Percentiles rank a stretch among this genome's conserved stretches.
phyloP scores from a whole-genome alignment of 2,888 invertebrate genomes.

The Lypha dubia region DNA sequence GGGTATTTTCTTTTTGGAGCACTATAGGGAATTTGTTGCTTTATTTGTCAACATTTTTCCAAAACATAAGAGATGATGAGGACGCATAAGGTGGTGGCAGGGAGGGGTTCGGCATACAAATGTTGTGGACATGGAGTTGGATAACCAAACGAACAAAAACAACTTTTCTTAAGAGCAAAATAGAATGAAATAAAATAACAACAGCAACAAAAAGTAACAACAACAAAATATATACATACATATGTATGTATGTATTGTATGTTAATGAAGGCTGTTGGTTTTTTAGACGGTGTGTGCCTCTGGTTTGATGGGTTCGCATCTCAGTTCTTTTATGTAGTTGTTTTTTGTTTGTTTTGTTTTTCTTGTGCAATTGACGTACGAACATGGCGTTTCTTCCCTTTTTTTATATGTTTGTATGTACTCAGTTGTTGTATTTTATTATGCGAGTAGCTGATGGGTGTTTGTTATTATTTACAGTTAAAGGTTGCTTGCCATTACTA shows the following conservation, averaged over 20 bases:
- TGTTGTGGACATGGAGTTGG: constrained; percentile 33
- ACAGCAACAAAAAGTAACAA: constrained; percentile 43
- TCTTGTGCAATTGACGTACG: constrained; percentile 63
- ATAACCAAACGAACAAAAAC: constrained; percentile 13
- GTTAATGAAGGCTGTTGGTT: constrained; percentile 69
- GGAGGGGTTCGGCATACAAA: constrained; percentile 1
- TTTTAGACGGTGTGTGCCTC: background rate
- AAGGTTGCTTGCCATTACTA: constrained; percentile 62
- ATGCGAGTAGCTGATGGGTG: constrained; percentile 27
- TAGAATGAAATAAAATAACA: constrained; percentile 44
- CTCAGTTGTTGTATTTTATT: constrained; percentile 33
- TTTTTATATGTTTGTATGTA: too few relatives aligned
- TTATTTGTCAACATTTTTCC: constrained; percentile 32
- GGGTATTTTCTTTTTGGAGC: constrained; percentile 21
- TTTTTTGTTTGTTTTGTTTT: constrained; percentile 50
- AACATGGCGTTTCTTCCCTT: constrained; percentile 51
- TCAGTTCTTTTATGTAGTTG: constrained; percentile 43
- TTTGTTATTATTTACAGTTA: constrained; percentile 61
- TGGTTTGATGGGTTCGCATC: background rate
- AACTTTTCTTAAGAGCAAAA: constrained; percentile 54
- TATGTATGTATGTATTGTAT: constrained; percentile 62
- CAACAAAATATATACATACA: constrained; percentile 37
- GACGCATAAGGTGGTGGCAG: background rate
- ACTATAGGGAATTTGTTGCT: constrained; percentile 25
- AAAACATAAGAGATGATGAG: constrained; percentile 27